Base-by-base conservation (phyloP, 2,113 vertebrate species). In the Myrmecobius fasciatus region DNA sequence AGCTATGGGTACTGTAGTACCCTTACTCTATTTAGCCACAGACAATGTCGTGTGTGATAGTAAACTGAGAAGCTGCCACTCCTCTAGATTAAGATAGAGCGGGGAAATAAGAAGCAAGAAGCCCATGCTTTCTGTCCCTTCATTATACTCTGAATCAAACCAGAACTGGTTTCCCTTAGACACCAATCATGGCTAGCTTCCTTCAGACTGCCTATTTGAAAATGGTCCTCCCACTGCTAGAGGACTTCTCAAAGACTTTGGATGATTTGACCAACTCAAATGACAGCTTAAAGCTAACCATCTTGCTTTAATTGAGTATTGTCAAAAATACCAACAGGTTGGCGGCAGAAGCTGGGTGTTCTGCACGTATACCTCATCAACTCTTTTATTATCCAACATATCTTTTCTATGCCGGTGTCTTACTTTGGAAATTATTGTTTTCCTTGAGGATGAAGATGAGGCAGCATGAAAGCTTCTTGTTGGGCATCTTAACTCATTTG, bases 281-380 rank as follows among this genome's bases (percentile, higher is more conserved):
- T 98, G 97, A 98, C 97, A 98, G 97, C 97, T 95, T 97, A 89
- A 94, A 97, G 98, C 92, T 98, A 97, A 97, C 97, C 53, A 91
- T 90, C n/a, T 91, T n/a, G 48, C 60, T 92, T 97, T 98, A 98
- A 98, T 97, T 98, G 96, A 97, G 97, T 96, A 95, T 90, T 98
- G 98, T 97, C 98, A 98, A 98, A 98, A 99, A 98, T 98, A 98
- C 0, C 96, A 67, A 36, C 94, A 95, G 92, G 90, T 96, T 96
- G 52, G 94, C 91, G 95, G 53, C 91, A 95, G 51, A 20, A 49
- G 94, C 95, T 96, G 96, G 96, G 95, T 91, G n/a, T 95, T 96
- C 91, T 92, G 93, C 9, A 75, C 93, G 54, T n/a, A 67, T 89
- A 92, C 96, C 56, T 94, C 93, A 92, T 93, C 95, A 91, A 12